Evolutionary conservation across 92 coral and sea anemone species (phyloP), one percentile per base, ranked within the genome.

Genomic region (Zoanthus sansibaricus): DNA sequence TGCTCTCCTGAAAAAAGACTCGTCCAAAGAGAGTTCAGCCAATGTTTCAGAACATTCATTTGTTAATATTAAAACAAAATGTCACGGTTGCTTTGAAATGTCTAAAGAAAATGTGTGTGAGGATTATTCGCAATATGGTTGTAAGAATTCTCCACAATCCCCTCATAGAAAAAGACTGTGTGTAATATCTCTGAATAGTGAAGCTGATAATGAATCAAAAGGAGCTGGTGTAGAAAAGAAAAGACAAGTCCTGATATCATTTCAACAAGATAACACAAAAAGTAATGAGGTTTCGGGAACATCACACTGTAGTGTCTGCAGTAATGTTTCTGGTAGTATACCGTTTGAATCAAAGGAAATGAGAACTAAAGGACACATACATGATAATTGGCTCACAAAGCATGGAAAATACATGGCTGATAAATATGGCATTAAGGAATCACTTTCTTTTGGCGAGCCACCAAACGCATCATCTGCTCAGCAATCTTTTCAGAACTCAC

Each of bases 301-400:
- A 56, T 9, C 48, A 21, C 0, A 25, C 18, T 77, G 67, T 37
- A 54, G 45, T 32, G 25, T 7, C 69, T 21, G 68, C 21, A 66
- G 6, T 64, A 25, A 25, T 12, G 12, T 31, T 11, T 13, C 18
- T 67, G 64, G 18, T 49, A 46, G 45, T 80, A 13, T 37, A n/a
- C 16, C 67, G 13, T 66, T 67, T 45, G 84, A 64, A 66, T 49
- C 55, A 6, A 46, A 62, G 46, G 33, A 47, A 33, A 4, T 46
- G 61, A 15, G 33, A 46, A 33, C 9, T 66, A 42, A 66, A 25
- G 73, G 15, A 9, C 30, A 69, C 9, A 11, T 11, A 25, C 21
- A 51, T 66, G 59, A 46, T 10, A 80, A 80, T 15, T 80, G 85
- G 85, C 85, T 80, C 46, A 80, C 85, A 44, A 46, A 80, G n/a